Evolutionary conservation across 2,113 vertebrate species (phyloP), one percentile per base, ranked within the genome.

Genomic region (Chinchilla lanigera): DNA sequence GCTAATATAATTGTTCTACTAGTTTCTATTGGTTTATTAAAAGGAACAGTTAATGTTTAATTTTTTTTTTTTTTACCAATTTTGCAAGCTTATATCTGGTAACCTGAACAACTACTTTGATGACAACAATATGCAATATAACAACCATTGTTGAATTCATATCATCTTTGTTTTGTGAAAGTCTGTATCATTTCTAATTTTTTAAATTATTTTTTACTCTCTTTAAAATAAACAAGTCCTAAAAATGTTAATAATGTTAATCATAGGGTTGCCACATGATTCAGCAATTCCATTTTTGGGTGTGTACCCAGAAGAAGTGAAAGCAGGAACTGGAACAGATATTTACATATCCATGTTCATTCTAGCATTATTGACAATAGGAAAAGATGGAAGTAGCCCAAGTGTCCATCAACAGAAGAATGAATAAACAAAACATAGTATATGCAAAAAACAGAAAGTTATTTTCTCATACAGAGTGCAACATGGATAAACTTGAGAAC

Each of bases 241-340:
- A 52, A 60, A 86, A 81, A 73, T n/a, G 73, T 80, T 87, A 61
- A 89, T 61, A 81, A 54, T n/a, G 73, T 80, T 87, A 67, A 92
- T 60, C 67, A n/a, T 13, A 20, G 65, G 60, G 14, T 69, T 52
- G 35, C 30, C 7, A 11, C 5, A 12, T 20, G 61, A 85, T 38
- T 38, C 26, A 75, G 67, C 54, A 61, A 14, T 77, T 95, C 86
- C 16, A 24, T 28, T 92, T 73, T 47, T 73, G 90, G 61, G 77
- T 56, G 47, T 26, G 24, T 38, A 60, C 20, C 69, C 41, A 54
- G 67, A 78, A 92, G 58, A 81, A 71, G 22, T 90, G 22, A 90
- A 78, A 90, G 19, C 11, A 30, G 28, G 56, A 5, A 50, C 52
- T 50, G 54, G 38, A 50, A 54, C 38, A 84, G 38, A 28, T 87